Evolutionary conservation across 2,797 vertebrate genomes (phyloP), one percentile per base, ranked within the genome.

Genomic region (Babyrousa celebensis): DNA sequence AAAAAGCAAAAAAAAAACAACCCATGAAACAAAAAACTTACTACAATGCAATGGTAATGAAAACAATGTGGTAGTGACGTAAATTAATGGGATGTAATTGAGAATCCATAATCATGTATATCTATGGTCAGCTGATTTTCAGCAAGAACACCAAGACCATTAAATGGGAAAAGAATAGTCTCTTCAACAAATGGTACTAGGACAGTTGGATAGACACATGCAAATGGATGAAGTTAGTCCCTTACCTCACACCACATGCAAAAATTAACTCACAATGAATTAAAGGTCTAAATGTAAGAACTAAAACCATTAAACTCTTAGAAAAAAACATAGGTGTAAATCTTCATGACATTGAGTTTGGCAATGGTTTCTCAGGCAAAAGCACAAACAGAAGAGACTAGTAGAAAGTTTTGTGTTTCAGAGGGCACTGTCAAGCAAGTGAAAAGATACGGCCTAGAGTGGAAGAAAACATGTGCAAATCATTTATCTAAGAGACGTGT

Each of bases 231-330:
- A 77, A 90, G 12, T 67, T 89, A 40, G 21, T 70, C 12, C 18
- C 68, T 92, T 68, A 40, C 43, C 43, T 94, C 36, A 65, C 12
- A 56, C 91, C 43, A 48, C 11, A 21, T 74, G 48, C 52, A 63
- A 74, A 58, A 60, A 62, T 43, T 67, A 89, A 72, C 40, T 90
- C 48, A 75, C 62, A 80, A 84, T 63, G n/a, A 62, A 91, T 79
- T 36, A 85, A 75, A 93, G 25, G 48, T 84, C 63, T 72, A 67
- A 90, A 82, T 18, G 27, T 82, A 43, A 82, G 75, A 75, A 94
- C n/a, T 70, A 67, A 93, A 96, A 86, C 65, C 58, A 21, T 62
- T 58, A 70, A 70, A 43, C n/a, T 71, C 71, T 75, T 68, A 80
- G 36, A 79, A 75, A 54, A 71, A 88, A 87, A 84, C 29, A 12